These are phyloP conservation scores for Dicrurus megarhynchus DNA, from an alignment of 2,113 vertebrate genomes.

Conservation along the genomic window DNA sequence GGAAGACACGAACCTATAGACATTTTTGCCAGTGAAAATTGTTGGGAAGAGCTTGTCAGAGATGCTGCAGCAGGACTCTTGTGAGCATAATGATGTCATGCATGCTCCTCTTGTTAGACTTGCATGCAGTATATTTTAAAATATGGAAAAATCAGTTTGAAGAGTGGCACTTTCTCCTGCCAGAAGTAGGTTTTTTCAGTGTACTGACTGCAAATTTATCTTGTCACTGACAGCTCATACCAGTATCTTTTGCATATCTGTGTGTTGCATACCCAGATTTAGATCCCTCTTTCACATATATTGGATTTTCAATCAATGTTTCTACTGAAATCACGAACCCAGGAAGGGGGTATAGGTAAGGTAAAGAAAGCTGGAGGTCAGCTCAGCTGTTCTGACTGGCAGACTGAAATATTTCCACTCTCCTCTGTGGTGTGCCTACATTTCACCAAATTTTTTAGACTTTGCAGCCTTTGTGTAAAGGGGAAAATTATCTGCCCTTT, in stretches of 20 bases:
- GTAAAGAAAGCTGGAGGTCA: neutral
- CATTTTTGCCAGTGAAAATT: neutral
- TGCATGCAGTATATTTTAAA: neutral
- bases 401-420: neutral
- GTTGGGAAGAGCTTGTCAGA: neutral
- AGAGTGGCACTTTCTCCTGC: neutral
- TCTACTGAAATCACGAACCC: neutral
- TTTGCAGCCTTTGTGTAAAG: neutral
- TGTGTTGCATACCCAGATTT: neutral
- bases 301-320: neutral
- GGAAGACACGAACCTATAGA: neutral
- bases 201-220: neutral
- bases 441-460: neutral
- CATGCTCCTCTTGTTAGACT: neutral
- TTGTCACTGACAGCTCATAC: neutral
- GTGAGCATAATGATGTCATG: neutral
- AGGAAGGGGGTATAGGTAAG: neutral
- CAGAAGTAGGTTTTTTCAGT: neutral
- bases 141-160: neutral
- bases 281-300: neutral
- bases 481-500: neutral
- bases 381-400: neutral
- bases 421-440: accelerated
- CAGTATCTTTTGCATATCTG: neutral
- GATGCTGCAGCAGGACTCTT: neutral